Conservation (phyloP, 1,140 invertebrate genomes). For the Phthorimaea operculella region DNA sequence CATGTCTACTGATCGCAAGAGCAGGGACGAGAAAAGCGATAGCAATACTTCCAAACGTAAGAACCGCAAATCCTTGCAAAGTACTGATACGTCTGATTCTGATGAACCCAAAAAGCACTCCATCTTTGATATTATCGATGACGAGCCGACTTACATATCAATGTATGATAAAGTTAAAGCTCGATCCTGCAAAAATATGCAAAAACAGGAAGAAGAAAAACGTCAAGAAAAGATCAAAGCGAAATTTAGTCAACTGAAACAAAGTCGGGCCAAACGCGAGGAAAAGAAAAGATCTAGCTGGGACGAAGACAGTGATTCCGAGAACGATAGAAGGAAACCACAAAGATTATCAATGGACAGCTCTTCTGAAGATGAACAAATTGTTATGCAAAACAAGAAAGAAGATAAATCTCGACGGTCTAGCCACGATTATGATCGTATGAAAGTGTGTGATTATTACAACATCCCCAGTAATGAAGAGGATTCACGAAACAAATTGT, state of each 20-base stretch:
- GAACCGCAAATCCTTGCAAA: constrained; percentile 66
- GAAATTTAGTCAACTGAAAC: constrained; percentile 89
- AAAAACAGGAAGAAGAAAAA: constrained; percentile 90
- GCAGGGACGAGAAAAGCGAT: constrained; percentile 62
- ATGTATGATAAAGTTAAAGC: constrained; percentile 99
- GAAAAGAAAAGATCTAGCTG: constrained; percentile 90
- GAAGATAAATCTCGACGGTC: constrained; percentile 58
- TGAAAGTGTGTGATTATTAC: constrained; percentile 52
- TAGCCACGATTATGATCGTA: constrained; percentile 53
- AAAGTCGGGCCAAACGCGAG: constrained; percentile 84
- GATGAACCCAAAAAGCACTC: constrained; percentile 88
- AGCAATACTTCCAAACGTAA: constrained; percentile 59
- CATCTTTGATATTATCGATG: constrained; percentile 91
- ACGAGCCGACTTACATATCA: constrained; percentile 91
- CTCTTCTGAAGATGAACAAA: constrained; percentile 70
- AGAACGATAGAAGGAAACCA: constrained; percentile 58
- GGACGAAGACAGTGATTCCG: constrained; percentile 82
- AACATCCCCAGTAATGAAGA: constrained; percentile 43
- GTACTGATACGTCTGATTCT: constrained; percentile 73
- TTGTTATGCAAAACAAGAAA: constrained; percentile 42
- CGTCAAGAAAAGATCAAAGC: constrained; percentile 87
- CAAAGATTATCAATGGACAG: constrained; percentile 67
- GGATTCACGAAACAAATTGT: constrained; percentile 59
- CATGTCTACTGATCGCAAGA: constrained; percentile 66
- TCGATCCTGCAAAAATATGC: constrained; percentile 91